Evolutionary conservation across 1,140 invertebrate species (phyloP).

Genomic region (Drosophila novamexicana): DNA sequence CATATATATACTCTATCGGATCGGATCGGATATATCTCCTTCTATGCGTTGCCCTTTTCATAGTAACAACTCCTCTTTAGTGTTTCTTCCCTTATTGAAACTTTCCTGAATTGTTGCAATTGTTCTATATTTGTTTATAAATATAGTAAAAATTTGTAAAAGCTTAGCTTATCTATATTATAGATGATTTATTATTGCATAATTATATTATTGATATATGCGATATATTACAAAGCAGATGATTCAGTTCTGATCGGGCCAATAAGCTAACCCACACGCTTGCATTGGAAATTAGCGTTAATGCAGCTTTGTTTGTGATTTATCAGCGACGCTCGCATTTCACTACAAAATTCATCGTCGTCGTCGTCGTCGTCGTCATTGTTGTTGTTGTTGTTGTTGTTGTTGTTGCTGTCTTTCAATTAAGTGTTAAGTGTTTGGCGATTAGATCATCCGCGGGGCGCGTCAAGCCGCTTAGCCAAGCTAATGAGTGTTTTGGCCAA

Average conservation of each 20-base stretch:
- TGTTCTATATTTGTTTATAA: neutral
- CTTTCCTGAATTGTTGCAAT: neutral
- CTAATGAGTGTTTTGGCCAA: conserved; percentile 51
- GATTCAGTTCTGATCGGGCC: conserved; percentile 7
- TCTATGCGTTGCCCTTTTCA: too few relatives aligned
- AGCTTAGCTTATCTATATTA: too few relatives aligned
- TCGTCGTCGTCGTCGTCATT: neutral
- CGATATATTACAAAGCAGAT: conserved; percentile 1
- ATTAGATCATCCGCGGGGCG: conserved; percentile 63
- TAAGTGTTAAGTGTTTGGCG: conserved; percentile 63
- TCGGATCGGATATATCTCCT: too few relatives aligned
- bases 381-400: neutral
- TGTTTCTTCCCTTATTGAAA: too few relatives aligned
- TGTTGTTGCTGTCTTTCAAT: conserved; percentile 25
- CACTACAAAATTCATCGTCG: conserved; percentile 24
- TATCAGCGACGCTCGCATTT: conserved; percentile 46
- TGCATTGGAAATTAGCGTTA: conserved; percentile 19
- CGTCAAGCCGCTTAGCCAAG: conserved; percentile 52
- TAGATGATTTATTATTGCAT: too few relatives aligned
- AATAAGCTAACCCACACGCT: conserved; percentile 9
- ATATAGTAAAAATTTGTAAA: too few relatives aligned
- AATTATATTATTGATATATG: neutral
- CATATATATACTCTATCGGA: too few relatives aligned
- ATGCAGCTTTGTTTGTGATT: conserved; percentile 45
- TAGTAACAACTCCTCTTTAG: too few relatives aligned